Evolutionary conservation across 2,888 invertebrate species (phyloP), one percentile per base, ranked within the genome.

Genomic region (Dynastes grantii): DNA sequence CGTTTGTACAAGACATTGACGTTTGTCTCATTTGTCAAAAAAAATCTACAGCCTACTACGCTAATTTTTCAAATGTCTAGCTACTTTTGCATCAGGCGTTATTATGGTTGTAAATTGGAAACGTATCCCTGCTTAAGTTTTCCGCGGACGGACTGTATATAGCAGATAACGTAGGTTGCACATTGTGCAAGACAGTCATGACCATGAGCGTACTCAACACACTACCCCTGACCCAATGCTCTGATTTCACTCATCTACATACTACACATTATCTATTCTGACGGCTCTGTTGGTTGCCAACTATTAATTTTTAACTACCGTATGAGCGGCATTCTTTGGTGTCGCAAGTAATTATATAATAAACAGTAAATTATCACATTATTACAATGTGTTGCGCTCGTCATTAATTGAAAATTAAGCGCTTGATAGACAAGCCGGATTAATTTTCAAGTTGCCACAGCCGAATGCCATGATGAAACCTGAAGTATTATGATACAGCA

Each of bases 211-310:
- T 73, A 78, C 79, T 77, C 79, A 78, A 78, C 80, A 81, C 76
- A 81, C 84, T 84, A 84, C 84, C 84, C 84, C 84, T 84, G 84
- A 84, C 84, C 83, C 80, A 84, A 82, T 84, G 83, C 83, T 83
- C 84, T 82, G 82, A 83, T 83, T 84, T 83, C 83, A 81, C 68
- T 79, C 81, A 81, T 82, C 82, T 78, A 78, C 76, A 79, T 76
- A 73, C 37, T 63, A 58, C 58, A 40, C 78, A 76, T 78, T 78
- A 76, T 78, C 78, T 76, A 78, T 75, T 76, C 76, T 76, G 78
- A 53, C 75, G 16, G 55, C 55, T 58, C n/a, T 71, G 65, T 70
- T 45, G 67, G 37, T 61, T 68, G 16, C 32, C 40, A 68, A 77
- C 45, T 65, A 65, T 67, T 63, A 55, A 77, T 67, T 68, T 55